phyloP scores from a whole-genome alignment of 1,140 invertebrate species.

The Bursaphelenchus mucronatus region DNA sequence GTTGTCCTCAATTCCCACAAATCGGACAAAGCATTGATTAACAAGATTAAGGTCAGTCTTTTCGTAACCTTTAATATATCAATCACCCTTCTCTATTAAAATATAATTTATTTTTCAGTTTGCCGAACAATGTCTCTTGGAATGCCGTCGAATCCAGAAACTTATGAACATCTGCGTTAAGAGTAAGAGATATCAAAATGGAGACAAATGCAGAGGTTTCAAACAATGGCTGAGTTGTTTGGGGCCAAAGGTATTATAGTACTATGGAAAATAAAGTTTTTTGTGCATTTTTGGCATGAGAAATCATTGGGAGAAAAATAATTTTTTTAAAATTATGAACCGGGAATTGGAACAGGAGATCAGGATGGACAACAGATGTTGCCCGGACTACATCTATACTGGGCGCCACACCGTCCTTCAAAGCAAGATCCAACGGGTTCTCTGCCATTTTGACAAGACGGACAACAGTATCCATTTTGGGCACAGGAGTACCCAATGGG shows the following conservation, averaged over 20 bases:
- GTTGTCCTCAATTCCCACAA: neutral
- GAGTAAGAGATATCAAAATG: too few species aligned
- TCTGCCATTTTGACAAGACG: constrained; percentile 13
- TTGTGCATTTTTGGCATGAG: too few species aligned
- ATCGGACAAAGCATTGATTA: neutral
- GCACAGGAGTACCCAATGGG: constrained; percentile 18
- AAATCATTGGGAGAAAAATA: too few species aligned
- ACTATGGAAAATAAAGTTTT: too few species aligned
- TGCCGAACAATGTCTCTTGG: constrained; percentile 28
- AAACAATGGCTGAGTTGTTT: too few species aligned
- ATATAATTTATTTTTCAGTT: constrained; percentile 15
- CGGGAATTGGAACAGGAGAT: too few species aligned
- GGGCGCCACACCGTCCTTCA: constrained; percentile 16
- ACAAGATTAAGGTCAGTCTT: constrained; percentile 2
- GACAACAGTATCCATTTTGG: constrained; percentile 25
- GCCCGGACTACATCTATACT: constrained; percentile 20
- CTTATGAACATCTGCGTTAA: constrained; percentile 16
- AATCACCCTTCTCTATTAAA: neutral
- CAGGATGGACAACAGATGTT: constrained; percentile 29
- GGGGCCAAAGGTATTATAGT: too few species aligned
- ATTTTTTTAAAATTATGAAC: too few species aligned
- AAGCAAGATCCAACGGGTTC: constrained; percentile 29
- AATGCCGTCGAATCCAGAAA: constrained; percentile 35
- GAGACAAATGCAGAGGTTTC: too few species aligned
- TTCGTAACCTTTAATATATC: constrained; percentile 1